These are phyloP conservation scores for Pissodes strobi DNA, from an alignment of 1,140 invertebrate species.

Conservation along the genomic window DNA sequence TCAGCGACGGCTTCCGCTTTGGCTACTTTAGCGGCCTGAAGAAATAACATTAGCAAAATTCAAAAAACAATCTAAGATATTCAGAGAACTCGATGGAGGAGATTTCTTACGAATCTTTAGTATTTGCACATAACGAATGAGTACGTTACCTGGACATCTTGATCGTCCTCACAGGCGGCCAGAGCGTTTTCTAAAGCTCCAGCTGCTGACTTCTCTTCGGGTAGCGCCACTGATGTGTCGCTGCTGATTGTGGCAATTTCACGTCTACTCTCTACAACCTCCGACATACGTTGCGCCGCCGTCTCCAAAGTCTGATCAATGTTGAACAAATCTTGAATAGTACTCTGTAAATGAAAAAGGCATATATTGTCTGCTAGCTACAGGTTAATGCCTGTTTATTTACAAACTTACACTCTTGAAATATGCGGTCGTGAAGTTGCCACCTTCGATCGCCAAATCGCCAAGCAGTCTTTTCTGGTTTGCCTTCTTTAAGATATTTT, in stretches of 20 bases:
- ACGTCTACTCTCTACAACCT: slow-evolving; percentile 60
- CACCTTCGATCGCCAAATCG: slow-evolving; percentile 97
- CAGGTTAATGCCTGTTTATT: neutral
- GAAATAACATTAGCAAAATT: slow-evolving; percentile 1
- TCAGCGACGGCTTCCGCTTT: slow-evolving; percentile 93
- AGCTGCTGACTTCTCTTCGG: slow-evolving; percentile 65
- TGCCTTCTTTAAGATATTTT: slow-evolving; percentile 99
- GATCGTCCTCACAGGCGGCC: slow-evolving; percentile 92
- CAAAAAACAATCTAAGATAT: too few species aligned
- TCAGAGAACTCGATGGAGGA: too few species aligned
- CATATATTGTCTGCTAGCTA: neutral
- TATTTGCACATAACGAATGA: neutral
- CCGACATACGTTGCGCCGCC: slow-evolving; percentile 64
- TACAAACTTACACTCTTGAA: slow-evolving; percentile 87
- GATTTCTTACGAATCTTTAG: neutral
- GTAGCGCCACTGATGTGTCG: neutral
- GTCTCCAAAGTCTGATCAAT: slow-evolving; percentile 71
- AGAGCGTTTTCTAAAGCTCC: slow-evolving; percentile 81
- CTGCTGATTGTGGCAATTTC: slow-evolving; percentile 50
- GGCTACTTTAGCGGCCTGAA: slow-evolving; percentile 78
- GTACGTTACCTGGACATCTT: slow-evolving; percentile 78
- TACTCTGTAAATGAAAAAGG: slow-evolving; percentile 64
- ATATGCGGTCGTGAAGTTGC: slow-evolving; percentile 97
- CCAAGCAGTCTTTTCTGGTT: slow-evolving; percentile 96
- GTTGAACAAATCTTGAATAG: slow-evolving; percentile 91